Conservation (phyloP, 2,797 vertebrate genomes). For the Lepidocolaptes lacrymiger region DNA sequence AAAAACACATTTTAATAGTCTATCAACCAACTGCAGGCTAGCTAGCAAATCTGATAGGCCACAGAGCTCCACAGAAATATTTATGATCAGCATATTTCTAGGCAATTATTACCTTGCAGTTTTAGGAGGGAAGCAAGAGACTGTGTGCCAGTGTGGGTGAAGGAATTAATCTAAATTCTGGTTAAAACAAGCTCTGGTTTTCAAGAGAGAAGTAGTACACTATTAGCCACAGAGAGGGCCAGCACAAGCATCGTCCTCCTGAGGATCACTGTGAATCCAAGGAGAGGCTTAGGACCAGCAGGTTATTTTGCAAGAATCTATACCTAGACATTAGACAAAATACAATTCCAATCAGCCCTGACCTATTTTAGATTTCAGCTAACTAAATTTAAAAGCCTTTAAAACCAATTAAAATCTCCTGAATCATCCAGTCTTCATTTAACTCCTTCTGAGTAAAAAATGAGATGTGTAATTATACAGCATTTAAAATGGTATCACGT, state of each 20-base stretch:
- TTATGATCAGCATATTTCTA: neutral
- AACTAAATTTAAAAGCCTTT: slow-evolving; percentile 16
- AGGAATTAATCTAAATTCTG: neutral
- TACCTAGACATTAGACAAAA: neutral
- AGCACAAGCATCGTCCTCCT: neutral
- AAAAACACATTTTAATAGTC: neutral
- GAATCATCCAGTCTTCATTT: neutral
- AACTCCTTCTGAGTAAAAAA: neutral
- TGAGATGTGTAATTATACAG: neutral
- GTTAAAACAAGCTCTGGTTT: neutral
- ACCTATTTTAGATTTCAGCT: neutral
- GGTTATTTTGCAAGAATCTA: neutral
- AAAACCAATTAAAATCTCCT: neutral
- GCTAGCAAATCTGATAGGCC: neutral
- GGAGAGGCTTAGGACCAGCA: neutral
- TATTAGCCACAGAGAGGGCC: neutral
- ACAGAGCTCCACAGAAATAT: neutral
- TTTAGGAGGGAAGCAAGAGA: neutral
- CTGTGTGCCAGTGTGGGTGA: neutral
- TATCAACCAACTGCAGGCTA: neutral
- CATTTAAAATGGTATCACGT: neutral
- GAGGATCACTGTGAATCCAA: neutral
- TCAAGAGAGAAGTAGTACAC: neutral
- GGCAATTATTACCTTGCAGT: neutral
- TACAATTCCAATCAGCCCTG: neutral